Conservation (phyloP, 2,113 vertebrate genomes). For the Phoenicopterus ruber region DNA sequence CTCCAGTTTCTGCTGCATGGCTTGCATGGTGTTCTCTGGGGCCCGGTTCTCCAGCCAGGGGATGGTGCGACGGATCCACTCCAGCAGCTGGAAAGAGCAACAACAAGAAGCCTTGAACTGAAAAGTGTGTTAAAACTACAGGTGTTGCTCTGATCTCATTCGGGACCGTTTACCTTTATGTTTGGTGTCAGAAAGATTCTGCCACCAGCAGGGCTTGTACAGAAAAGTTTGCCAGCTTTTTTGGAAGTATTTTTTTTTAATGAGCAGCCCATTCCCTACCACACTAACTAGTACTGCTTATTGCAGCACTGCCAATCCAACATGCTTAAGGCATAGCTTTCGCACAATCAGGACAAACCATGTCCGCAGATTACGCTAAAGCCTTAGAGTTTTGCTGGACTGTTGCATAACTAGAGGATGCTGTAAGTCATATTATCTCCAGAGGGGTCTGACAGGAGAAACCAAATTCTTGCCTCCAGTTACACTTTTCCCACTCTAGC, state of each 20-base stretch:
- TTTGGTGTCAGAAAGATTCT: background rate
- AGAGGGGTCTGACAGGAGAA: background rate
- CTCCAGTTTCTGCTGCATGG: constrained; percentile 99
- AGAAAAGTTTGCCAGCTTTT: background rate
- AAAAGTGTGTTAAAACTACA: background rate
- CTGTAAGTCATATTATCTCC: background rate
- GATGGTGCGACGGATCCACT: constrained; percentile 96
- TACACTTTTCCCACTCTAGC: background rate
- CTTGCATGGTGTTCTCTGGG: constrained; percentile 97
- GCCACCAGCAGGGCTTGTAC: background rate
- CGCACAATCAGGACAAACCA: background rate
- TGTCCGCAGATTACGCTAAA: background rate
- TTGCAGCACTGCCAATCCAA: background rate
- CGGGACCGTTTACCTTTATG: background rate
- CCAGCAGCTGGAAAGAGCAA: constrained; percentile 80
- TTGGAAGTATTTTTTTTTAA: background rate
- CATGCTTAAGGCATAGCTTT: background rate
- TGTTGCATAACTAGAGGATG: background rate
- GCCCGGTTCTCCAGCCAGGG: constrained; percentile 94
- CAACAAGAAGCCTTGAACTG: background rate
- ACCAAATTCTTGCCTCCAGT: background rate
- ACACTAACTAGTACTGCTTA: background rate
- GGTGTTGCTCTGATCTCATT: background rate
- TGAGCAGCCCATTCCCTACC: background rate
- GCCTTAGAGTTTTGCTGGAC: background rate